Percentiles rank a stretch among this genome's conserved stretches.
Evolutionary conservation across 2,888 invertebrate genomes (phyloP).

Genomic region (Nymphalis urticae): DNA sequence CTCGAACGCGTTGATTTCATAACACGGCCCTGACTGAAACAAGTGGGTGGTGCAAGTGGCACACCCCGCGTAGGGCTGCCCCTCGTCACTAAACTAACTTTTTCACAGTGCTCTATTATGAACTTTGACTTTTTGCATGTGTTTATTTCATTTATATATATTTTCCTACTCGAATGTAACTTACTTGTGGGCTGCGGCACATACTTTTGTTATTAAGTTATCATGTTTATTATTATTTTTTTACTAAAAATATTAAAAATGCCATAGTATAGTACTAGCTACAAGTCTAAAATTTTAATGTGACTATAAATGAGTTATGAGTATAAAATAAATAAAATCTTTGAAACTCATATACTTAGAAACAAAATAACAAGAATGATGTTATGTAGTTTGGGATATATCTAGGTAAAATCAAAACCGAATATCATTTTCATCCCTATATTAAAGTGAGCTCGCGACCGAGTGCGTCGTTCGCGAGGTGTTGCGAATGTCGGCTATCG

Average conservation of each 20-base stretch:
- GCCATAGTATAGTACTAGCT: too few relatives aligned
- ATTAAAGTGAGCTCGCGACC: conserved; percentile 66
- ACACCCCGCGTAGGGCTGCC: conserved; percentile 57
- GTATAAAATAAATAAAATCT: too few relatives aligned
- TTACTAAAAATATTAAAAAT: too few relatives aligned
- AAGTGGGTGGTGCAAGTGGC: conserved; percentile 78
- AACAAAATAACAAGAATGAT: too few relatives aligned
- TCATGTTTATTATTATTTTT: too few relatives aligned
- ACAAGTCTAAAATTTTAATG: too few relatives aligned
- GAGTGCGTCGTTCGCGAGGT: conserved; percentile 75
- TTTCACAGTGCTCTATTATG: neutral
- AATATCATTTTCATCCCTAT: conserved; percentile 54
- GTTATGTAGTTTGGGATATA: neutral
- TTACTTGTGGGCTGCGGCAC: too few relatives aligned
- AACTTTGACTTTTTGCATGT: neutral
- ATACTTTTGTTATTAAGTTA: too few relatives aligned
- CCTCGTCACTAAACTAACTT: neutral
- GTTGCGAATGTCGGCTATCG: conserved; percentile 77
- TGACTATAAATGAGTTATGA: too few relatives aligned
- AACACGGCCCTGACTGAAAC: conserved; percentile 75
- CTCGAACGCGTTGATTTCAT: conserved; percentile 82
- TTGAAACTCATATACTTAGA: too few relatives aligned
- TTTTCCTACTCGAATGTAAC: neutral
- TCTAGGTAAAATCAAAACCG: neutral
- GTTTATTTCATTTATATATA: neutral